Base-by-base conservation (phyloP, 2,888 invertebrate genomes). In the Ditula angustiorana region DNA sequence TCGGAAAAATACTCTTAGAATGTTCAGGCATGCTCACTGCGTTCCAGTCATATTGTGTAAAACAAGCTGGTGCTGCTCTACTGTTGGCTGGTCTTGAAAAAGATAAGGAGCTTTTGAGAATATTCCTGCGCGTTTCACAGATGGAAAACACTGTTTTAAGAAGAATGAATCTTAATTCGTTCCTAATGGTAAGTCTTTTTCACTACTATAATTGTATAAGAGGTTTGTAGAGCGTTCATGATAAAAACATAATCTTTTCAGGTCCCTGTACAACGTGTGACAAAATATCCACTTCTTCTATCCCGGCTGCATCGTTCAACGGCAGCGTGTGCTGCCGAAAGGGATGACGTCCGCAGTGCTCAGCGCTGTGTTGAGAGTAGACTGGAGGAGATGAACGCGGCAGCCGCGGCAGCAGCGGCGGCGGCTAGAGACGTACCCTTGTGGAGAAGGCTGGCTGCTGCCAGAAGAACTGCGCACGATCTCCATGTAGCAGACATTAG, bases 131-230 rank as follows among this genome's bases (percentile, higher is more conserved):
- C 84, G 99, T 98, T 65, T 98, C 98, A 35, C 99, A 99, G 93
- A 98, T 98, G 97, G 99, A 99, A 87, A 99, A 99, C 86, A 95
- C 97, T 19, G 96, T 98, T 69, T 92, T 99, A 73, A 94, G 99
- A 74, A 94, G 98, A 75, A 99, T 99, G 98, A 98, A 98, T 86
- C 94, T 99, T 52, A 98, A 98, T 90, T 98, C 99, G n/a, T 99
- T 99, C 90, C 95, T 99, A 61, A 99, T 99, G 98, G 98, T 97
- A 86, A 19, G 47, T 16, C 1, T 47, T 13, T 59, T 33, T 5
- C 11, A 7, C 7, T 44, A 44, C 5, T 13, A 16, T 13, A 5
- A 16, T 37, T 5, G 2, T 16, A 13, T 16, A 37, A 37, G n/a
- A 33, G 33, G 11, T 33, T 1, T 33, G 3, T 33, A n/a, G 33